Conservation (phyloP, 2,113 vertebrate species). For the Pterophyllum scalare region DNA sequence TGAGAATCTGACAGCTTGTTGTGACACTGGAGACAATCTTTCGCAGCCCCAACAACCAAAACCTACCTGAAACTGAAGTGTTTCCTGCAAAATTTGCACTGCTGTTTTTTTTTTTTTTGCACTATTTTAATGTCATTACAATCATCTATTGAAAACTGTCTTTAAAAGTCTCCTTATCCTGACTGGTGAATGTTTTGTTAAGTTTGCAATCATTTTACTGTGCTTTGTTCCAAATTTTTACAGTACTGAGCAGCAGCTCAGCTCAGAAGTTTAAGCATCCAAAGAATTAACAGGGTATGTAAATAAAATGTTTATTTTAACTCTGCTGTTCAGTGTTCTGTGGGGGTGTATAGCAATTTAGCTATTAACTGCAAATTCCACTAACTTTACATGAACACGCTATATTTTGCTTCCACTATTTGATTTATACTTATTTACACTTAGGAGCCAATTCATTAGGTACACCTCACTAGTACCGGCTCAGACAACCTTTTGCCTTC, state of each 20-base stretch:
- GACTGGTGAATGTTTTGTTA: conserved; percentile 50
- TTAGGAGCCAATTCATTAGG: neutral
- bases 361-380: neutral
- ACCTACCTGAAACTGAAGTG: conserved; percentile 29
- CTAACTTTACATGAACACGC: neutral
- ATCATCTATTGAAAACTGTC: conserved; percentile 8
- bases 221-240: conserved; percentile 17
- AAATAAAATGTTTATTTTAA: conserved; percentile 65
- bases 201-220: conserved; percentile 1
- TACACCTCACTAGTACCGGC: neutral
- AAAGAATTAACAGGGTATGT: conserved; percentile 43
- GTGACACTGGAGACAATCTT: neutral
- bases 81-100: conserved; percentile 52
- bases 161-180: conserved; percentile 15
- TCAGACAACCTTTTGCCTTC: neutral
- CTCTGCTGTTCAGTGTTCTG: neutral
- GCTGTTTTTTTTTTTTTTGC: conserved; percentile 57
- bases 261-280: neutral
- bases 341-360: neutral
- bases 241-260: neutral
- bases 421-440: neutral
- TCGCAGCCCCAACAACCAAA: neutral
- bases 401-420: neutral
- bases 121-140: conserved; percentile 56
- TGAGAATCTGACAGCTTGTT: neutral